Conservation (phyloP, 2,113 vertebrate species). For the Trematomus loennbergii region DNA sequence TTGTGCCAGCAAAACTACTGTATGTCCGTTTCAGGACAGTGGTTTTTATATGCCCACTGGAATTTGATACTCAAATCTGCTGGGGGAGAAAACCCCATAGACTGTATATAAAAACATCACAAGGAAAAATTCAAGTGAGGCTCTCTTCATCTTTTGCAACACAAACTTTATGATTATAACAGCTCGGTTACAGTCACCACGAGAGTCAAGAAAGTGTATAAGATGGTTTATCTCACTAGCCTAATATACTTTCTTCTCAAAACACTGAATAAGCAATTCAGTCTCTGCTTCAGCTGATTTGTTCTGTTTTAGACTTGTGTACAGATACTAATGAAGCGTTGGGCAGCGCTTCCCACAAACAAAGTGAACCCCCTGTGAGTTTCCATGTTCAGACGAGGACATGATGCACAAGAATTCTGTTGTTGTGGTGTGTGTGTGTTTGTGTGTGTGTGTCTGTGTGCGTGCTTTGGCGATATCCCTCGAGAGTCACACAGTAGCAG, state of each 20-base stretch:
- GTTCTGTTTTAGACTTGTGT: conserved; percentile 26
- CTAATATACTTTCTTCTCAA: background rate
- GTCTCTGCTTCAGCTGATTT: conserved; percentile 7
- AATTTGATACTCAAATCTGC: no score
- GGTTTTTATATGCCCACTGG: no score
- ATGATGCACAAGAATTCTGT: conserved; percentile 1
- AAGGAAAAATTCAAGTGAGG: background rate
- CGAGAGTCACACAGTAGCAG: conserved; percentile 39
- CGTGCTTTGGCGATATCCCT: conserved; percentile 31
- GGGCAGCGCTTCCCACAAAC: conserved; percentile 12
- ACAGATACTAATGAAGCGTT: conserved; percentile 25
- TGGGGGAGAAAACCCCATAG: no score
- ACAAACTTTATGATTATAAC: background rate
- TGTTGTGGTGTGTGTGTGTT: background rate
- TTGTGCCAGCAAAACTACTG: no score
- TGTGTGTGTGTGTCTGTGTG: background rate
- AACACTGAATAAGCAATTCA: background rate
- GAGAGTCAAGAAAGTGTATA: background rate
- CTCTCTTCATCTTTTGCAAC: background rate
- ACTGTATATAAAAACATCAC: no score
- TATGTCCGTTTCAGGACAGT: no score
- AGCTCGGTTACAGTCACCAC: background rate
- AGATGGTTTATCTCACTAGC: background rate
- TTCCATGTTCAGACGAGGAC: conserved; percentile 9
- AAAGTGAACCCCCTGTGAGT: conserved; percentile 12